These are phyloP conservation scores for Aleiodes sp. DNA, from an alignment of 1,140 invertebrate species.

Conservation along the genomic window DNA sequence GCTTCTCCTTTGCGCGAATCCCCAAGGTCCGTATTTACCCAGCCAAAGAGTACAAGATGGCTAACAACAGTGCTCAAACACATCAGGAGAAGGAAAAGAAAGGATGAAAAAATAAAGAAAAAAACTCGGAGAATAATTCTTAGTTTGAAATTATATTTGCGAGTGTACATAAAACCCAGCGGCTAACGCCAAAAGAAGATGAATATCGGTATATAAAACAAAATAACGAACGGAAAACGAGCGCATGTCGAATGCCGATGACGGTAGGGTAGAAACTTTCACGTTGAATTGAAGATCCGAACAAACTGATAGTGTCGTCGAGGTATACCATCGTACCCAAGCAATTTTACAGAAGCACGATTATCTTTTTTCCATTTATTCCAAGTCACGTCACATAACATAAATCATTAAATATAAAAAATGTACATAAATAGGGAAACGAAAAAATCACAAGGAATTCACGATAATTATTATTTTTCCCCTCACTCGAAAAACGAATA, in stretches of 20 bases:
- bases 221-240: constrained; percentile 15
- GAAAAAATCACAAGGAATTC: too few relatives aligned
- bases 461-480: neutral
- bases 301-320: constrained; percentile 35
- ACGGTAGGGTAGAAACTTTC: constrained; percentile 21
- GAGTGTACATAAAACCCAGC: neutral
- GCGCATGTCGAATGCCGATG: constrained; percentile 18
- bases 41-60: neutral
- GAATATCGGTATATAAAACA: constrained; percentile 20
- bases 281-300: constrained; percentile 31
- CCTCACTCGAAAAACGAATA: too few relatives aligned
- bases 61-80: too few relatives aligned
- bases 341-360: constrained; percentile 1
- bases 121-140: constrained; percentile 8
- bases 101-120: neutral
- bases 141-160: constrained; percentile 1
- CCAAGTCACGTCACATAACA: neutral
- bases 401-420: constrained; percentile 15
- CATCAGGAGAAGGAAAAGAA: too few relatives aligned
- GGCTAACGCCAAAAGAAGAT: constrained; percentile 25
- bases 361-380: constrained; percentile 10
- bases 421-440: too few relatives aligned
- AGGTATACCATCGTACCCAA: neutral
- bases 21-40: too few relatives aligned
- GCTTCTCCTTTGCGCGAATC: constrained; percentile 38